These are phyloP conservation scores for Motacilla tschutschensis DNA, from an alignment of 2,113 vertebrate genomes.

Conservation along the genomic window DNA sequence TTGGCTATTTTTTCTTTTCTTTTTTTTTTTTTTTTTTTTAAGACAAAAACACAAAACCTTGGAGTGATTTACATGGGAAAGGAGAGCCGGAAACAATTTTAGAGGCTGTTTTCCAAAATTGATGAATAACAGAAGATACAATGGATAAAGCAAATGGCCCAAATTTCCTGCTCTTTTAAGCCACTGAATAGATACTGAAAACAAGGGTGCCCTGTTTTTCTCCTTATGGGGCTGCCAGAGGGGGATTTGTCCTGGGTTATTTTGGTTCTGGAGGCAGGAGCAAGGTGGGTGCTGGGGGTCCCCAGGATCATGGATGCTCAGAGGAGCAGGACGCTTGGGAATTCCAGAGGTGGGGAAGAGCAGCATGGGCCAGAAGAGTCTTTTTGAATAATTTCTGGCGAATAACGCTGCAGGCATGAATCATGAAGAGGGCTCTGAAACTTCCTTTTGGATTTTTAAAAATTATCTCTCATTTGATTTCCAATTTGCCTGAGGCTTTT, in stretches of 20 bases:
- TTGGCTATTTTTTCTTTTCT: not conserved
- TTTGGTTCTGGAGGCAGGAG: not conserved
- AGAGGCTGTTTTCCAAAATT: conserved; percentile 67
- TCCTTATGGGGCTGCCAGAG: not conserved
- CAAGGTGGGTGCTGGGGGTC: not conserved
- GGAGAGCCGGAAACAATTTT: conserved; percentile 47
- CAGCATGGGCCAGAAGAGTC: accelerated
- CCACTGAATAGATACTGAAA: conserved; percentile 36
- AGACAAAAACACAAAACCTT: not conserved
- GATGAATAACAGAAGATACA: conserved; percentile 63
- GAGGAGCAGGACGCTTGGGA: not conserved
- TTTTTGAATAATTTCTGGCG: not conserved
- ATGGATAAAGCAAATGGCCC: conserved; percentile 52
- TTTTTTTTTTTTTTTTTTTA: not conserved
- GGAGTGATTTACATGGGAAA: conserved; percentile 74
- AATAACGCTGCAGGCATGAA: not conserved
- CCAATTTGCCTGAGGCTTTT: not conserved
- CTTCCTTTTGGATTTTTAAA: not conserved
- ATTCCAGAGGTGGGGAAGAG: conserved; percentile 15
- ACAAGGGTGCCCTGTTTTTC: conserved; percentile 46
- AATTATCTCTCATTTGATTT: not conserved
- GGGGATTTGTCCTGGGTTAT: not conserved
- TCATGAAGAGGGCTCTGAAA: not conserved
- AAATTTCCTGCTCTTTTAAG: conserved; percentile 66
- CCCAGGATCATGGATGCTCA: accelerated